Percentiles rank a stretch among this genome's conserved stretches.
Evolutionary conservation across 1,140 invertebrate genomes (phyloP).

Genomic region (Cotesia vestalis): DNA sequence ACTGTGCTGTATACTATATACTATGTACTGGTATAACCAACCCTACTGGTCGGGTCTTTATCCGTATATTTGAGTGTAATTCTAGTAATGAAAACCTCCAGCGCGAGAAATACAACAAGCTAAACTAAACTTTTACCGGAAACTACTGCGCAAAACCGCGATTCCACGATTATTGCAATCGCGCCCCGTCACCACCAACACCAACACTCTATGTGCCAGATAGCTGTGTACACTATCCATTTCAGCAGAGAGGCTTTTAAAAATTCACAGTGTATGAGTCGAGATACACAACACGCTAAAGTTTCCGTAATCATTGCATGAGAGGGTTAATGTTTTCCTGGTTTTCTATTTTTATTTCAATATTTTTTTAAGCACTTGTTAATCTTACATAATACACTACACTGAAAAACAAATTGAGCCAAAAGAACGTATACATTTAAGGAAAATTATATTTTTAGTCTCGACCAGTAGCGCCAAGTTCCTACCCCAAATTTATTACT

Average conservation of each 20-base stretch:
- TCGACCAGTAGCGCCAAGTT: too few species aligned
- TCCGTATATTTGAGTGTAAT: constrained; percentile 34
- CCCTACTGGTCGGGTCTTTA: background rate
- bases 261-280: constrained; percentile 15
- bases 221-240: constrained; percentile 1
- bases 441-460: too few species aligned
- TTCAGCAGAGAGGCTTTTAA: constrained; percentile 15
- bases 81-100: constrained; percentile 34
- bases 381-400: too few species aligned
- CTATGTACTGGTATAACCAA: background rate
- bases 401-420: too few species aligned
- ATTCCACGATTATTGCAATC: constrained; percentile 35
- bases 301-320: constrained; percentile 26
- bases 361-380: too few species aligned
- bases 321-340: background rate
- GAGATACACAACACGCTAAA: constrained; percentile 15
- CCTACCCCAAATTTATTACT: too few species aligned
- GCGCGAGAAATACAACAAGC: constrained; percentile 29
- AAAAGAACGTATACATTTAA: too few species aligned
- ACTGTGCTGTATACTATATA: too few species aligned
- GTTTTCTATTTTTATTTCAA: too few species aligned
- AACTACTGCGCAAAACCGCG: constrained; percentile 24
- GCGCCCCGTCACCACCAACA: constrained; percentile 18
- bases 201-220: constrained; percentile 8
- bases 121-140: constrained; percentile 26